Percentiles rank a stretch among this genome's conserved stretches.
Evolutionary conservation across 2,113 vertebrate genomes (phyloP).

Genomic region (Poecilia latipinna): DNA sequence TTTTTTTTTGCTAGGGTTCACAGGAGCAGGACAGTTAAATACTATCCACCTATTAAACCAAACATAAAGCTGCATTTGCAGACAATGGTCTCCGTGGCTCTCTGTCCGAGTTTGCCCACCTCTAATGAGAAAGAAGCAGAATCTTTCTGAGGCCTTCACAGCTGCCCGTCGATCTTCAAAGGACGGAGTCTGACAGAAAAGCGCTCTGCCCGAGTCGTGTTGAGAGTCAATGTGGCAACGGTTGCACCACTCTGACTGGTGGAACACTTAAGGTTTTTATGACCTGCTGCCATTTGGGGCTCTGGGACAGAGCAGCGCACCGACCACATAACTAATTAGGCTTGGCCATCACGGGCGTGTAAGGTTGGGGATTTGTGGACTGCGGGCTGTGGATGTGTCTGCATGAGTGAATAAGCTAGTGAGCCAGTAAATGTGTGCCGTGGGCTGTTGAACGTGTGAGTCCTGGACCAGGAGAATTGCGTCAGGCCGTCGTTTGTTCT

Average conservation of each 20-base stretch:
- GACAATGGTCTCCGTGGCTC: constrained; percentile 31
- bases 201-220: constrained; percentile 65
- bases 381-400: constrained; percentile 51
- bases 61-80: constrained; percentile 15
- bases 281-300: constrained; percentile 83
- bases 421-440: constrained; percentile 63
- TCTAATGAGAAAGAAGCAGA: constrained; percentile 44
- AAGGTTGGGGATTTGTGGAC: constrained; percentile 65
- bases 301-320: constrained; percentile 72
- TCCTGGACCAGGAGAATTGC: constrained; percentile 75
- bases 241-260: constrained; percentile 80
- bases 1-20: background rate
- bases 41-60: background rate
- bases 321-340: constrained; percentile 85
- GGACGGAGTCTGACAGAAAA: constrained; percentile 79
- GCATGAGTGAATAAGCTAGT: constrained; percentile 41
- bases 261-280: constrained; percentile 86
- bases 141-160: constrained; percentile 77
- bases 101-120: constrained; percentile 32
- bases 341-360: constrained; percentile 64
- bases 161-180: constrained; percentile 72
- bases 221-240: constrained; percentile 82
- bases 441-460: constrained; percentile 26
- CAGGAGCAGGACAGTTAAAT: background rate
- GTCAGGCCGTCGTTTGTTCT: constrained; percentile 76